Conservation (phyloP, 2,113 vertebrate genomes). For the Elaphurus davidianus region DNA sequence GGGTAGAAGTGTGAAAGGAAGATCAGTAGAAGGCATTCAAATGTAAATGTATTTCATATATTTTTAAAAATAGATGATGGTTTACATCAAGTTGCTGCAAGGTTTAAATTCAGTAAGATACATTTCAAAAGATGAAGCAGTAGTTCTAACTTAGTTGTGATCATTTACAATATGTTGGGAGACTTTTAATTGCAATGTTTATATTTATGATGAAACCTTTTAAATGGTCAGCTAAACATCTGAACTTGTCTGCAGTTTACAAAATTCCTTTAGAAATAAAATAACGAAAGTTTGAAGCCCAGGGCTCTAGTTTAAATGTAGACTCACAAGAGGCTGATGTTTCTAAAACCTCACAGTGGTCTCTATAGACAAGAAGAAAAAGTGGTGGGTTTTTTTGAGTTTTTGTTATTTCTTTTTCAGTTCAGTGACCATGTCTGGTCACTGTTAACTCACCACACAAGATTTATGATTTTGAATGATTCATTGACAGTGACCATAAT, state of each 20-base stretch:
- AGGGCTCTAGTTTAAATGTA: not conserved
- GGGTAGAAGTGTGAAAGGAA: not conserved
- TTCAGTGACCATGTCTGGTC: not conserved
- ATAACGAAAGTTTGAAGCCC: not conserved
- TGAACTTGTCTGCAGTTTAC: not conserved
- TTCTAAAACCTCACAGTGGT: not conserved
- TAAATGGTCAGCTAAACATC: not conserved
- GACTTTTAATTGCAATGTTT: not conserved
- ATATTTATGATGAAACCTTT: not conserved
- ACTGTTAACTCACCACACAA: constrained; percentile 10
- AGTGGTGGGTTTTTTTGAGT: not conserved
- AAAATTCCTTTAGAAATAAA: not conserved
- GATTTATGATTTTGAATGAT: constrained; percentile 75
- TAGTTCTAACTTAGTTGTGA: not conserved
- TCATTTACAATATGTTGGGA: not conserved
- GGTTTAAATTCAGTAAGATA: not conserved
- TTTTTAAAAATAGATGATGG: not conserved
- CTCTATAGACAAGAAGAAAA: not conserved
- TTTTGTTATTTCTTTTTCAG: not conserved
- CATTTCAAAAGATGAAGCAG: not conserved
- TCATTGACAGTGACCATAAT: constrained; percentile 67
- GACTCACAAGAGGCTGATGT: not conserved
- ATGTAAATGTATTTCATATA: not conserved
- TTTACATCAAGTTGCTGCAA: not conserved
- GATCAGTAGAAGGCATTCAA: not conserved